Evolutionary conservation across 2,888 invertebrate species (phyloP), one percentile per base, ranked within the genome.

Genomic region (Campoletis raptor): DNA sequence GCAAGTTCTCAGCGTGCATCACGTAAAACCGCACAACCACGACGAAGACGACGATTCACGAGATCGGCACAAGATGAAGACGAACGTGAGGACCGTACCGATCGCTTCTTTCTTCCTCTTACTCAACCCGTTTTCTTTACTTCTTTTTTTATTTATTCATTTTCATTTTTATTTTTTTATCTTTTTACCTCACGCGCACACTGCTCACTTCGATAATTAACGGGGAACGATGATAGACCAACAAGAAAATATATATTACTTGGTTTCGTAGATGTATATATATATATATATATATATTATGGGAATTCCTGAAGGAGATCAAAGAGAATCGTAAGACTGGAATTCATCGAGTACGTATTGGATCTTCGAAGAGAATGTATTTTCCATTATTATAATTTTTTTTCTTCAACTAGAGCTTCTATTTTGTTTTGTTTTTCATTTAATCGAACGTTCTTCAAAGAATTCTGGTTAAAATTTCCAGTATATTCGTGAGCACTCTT

Each of bases 51-150:
- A 66, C 61, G 81, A 85, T 79, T 76, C 80, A 64, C 74, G 70
- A 83, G 67, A 87, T 88, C 86, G 85, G 79, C 85, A 79, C 83
- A 85, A 70, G 82, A 88, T 88, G 84, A 88, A 88, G 81, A 88
- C 87, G 85, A 79, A 87, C 87, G 85, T 87, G 85, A 87, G 82
- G 83, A 81, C 83, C 83, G 80, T 87, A 87, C 85, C 87, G 86
- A 88, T 85, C 72, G 80, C n/a, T 81, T 67, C 37, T 80, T 61
- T 66, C 61, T 64, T 73, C 57, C 24, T 83, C 36, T 36, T 73
- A 82, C 48, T 61, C 73, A 45, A 69, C 54, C 84, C 52, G 72
- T 83, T 80, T 72, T 54, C 36, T 70, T 76, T 45, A 30, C 30
- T 15, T 57, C 21, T 83, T 78, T 66, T 80, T 61, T 81, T 54